Conservation (phyloP, 2,797 vertebrate genomes). For the Cynopterus sphinx region DNA sequence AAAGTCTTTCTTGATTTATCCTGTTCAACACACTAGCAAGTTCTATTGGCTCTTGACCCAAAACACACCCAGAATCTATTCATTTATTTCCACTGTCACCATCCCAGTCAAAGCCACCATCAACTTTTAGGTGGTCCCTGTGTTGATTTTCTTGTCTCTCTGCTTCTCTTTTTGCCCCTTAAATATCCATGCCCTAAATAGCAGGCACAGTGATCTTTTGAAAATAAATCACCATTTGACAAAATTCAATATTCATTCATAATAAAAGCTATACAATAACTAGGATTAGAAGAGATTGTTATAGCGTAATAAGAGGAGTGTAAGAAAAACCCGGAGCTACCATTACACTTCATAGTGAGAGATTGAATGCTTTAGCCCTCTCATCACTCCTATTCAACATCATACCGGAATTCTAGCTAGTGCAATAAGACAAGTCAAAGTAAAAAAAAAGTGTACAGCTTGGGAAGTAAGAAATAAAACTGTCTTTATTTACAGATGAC, state of each 20-base stretch:
- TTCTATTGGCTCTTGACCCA: neutral
- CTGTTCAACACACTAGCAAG: neutral
- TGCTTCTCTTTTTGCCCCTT: neutral
- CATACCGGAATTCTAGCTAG: neutral
- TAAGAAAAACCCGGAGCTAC: neutral
- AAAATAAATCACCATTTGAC: neutral
- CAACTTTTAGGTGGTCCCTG: neutral
- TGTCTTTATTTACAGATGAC: neutral
- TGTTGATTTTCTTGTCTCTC: neutral
- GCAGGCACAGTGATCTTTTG: neutral
- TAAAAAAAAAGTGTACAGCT: neutral
- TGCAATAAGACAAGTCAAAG: neutral
- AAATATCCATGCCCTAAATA: neutral
- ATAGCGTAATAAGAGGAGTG: neutral
- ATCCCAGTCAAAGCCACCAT: neutral
- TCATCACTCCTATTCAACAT: neutral
- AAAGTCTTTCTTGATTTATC: neutral
- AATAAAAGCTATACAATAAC: neutral
- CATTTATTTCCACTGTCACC: neutral
- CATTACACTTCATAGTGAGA: neutral
- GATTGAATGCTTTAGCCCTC: neutral
- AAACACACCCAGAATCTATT: neutral
- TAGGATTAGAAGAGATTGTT: neutral
- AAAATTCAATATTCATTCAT: neutral
- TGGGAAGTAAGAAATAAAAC: neutral